Evolutionary conservation across 2,888 invertebrate genomes (phyloP), one percentile per base, ranked within the genome.

Genomic region (Amphipoea lucens): DNA sequence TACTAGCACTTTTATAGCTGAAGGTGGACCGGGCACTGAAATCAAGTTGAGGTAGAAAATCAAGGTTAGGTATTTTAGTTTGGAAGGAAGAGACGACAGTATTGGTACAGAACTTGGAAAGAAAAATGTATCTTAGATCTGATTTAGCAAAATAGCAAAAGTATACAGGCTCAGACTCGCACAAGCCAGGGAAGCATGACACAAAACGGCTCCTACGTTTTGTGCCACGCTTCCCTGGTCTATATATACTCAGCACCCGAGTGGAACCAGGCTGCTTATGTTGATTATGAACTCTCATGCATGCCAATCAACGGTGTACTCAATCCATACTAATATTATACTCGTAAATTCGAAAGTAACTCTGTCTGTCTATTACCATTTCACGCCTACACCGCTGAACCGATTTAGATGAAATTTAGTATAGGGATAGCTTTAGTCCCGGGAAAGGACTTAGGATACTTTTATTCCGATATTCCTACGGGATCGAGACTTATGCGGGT

Each of bases 21-120:
- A 97, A 3, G 99, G 99, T 57, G 98, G 97, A 75, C 98, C 98
- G 14, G 99, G 99, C 75, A 98, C 99, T 98, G 92, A 65, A 92
- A 92, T 62, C 7, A 57, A 40, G 2, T 51, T 69, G 29, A 23
- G 12, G 6, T 36, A 29, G 23, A 69, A 51, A 51, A 69, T 51
- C 23, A 20, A n/a, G 6, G 11, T 11, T n/a, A 17, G 1, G 11
- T 71, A 12, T 45, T 45, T 45, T 17, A n/a, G 9, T 67, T n/a
- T 17, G 9, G 17, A 17, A 67, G 4, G 2, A 14, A n/a, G 7
- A 42, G 7, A 14, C 7, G 14, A 67, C 11, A 29, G 62, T 63
- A 63, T 5, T 0, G 2, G 5, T 12, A 65, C 20, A 23, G 23
- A 3, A 66, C 12, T 9, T 36, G 11, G 20, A 63, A 63, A 36